These are phyloP conservation scores for Leptocoma aspasia DNA, from an alignment of 2,113 vertebrate genomes.

Conservation along the genomic window DNA sequence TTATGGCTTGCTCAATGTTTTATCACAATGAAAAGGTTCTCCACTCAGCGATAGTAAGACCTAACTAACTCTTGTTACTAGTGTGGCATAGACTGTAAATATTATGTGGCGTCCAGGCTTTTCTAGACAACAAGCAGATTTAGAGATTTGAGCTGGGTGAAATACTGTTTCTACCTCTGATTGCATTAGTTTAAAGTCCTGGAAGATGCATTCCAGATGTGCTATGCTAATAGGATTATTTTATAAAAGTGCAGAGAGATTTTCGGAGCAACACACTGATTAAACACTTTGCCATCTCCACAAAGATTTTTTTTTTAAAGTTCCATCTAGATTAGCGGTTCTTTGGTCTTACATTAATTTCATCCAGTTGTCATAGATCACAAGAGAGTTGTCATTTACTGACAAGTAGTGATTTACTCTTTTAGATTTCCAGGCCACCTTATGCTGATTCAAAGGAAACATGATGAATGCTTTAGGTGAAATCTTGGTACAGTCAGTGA, in stretches of 20 bases:
- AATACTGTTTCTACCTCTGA: constrained; percentile 10
- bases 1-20: constrained; percentile 2
- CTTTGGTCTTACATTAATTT: background rate
- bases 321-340: background rate
- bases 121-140: background rate
- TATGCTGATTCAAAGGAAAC: background rate
- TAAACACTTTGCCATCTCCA: background rate
- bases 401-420: background rate
- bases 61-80: background rate
- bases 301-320: background rate
- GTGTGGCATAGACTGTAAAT: background rate
- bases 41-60: background rate
- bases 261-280: background rate
- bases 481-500: background rate
- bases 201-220: constrained; percentile 13
- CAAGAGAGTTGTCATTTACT: background rate
- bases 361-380: background rate
- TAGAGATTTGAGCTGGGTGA: background rate
- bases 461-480: background rate
- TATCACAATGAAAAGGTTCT: constrained; percentile 10
- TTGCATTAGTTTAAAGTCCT: background rate
- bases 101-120: background rate
- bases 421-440: background rate
- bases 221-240: background rate
- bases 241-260: background rate